Base-by-base conservation (phyloP, 64 coral and sea anemone species). In the Montipora cactus region DNA sequence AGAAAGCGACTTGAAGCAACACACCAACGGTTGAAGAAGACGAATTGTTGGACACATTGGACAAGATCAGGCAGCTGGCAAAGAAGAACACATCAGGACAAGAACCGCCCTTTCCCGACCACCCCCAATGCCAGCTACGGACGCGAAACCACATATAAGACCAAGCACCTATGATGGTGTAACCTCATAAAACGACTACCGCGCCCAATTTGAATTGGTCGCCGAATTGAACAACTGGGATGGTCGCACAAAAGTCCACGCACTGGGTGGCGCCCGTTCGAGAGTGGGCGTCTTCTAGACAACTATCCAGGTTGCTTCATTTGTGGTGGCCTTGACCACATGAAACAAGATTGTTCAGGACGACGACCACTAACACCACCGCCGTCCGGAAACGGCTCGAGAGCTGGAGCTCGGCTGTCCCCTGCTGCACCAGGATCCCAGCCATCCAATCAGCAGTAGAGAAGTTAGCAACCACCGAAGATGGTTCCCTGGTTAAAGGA, bases 201-300 rank as follows among this genome's bases (percentile, higher is more conserved):
- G 46, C 5, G 75, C 76, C 1, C 88, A 90, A 23, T 90, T 90
- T 75, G 74, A 90, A 12, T 75, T 90, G 16, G 88, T 90, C 1
- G 88, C 88, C 8, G 88, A 90, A 0, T 48, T 90, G 9, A 90
- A 90, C 18, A 52, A 23, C 22, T 90, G 88, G 88, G 19, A 77
- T n/a, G 59, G 5, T 59, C 7, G 48, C 18, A 67, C 75, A 1
- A 90, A 90, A 15, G 87, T 72, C 5, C 7, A 57, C 53, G 53
- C 53, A 11, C 6, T 57, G 53, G 53, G 53, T 11, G 53, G 53
- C 53, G 53, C 6, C 53, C 0, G 6, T 57, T 57, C 5, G 44
- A 76, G 37, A 44, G 37, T 28, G 69, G 61, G 13, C 13, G 13
- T 64, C 69, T 73, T 13, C 21, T n/a, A 69, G 37, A 74, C 18